Evolutionary conservation across 2,113 vertebrate species (phyloP).

Genomic region (Benthochromis sp.): DNA sequence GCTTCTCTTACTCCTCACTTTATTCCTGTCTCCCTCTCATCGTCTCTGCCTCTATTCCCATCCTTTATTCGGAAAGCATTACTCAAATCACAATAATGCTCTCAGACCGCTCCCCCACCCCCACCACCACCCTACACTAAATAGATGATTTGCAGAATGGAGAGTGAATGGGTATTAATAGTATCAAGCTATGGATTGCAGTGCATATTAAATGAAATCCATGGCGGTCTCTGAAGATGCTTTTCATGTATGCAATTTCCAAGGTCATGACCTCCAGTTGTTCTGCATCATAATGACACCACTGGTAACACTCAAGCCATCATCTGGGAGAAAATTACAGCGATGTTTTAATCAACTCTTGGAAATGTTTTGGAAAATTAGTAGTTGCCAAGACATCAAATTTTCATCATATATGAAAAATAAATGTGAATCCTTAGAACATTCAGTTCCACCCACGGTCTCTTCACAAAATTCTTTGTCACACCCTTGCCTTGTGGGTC

Average conservation of each 20-base stretch:
- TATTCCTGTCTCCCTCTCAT: neutral
- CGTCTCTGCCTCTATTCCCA: neutral
- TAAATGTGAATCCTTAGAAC: neutral
- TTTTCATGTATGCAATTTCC: slow-evolving; percentile 10
- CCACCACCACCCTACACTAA: slow-evolving; percentile 24
- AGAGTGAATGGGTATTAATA: slow-evolving; percentile 46
- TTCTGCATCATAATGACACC: slow-evolving; percentile 23
- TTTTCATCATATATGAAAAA: neutral
- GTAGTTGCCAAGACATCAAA: slow-evolving; percentile 29
- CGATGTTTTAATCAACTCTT: slow-evolving; percentile 21
- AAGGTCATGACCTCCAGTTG: slow-evolving; percentile 47
- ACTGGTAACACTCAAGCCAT: neutral
- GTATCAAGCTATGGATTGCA: slow-evolving; percentile 18
- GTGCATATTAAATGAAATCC: slow-evolving; percentile 19
- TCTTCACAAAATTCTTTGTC: slow-evolving; percentile 4
- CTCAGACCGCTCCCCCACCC: neutral
- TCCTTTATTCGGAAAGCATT: slow-evolving; percentile 33
- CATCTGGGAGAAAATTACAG: neutral
- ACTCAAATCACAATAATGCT: slow-evolving; percentile 35
- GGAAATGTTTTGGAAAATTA: slow-evolving; percentile 39
- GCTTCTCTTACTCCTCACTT: neutral
- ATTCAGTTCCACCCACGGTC: neutral
- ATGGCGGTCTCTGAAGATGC: neutral
- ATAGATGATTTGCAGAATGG: slow-evolving; percentile 48
- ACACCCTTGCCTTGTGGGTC: slow-evolving; percentile 16